Evolutionary conservation across 2,113 vertebrate species (phyloP), one percentile per base, ranked within the genome.

Genomic region (Cyprinodon brontotheroides): DNA sequence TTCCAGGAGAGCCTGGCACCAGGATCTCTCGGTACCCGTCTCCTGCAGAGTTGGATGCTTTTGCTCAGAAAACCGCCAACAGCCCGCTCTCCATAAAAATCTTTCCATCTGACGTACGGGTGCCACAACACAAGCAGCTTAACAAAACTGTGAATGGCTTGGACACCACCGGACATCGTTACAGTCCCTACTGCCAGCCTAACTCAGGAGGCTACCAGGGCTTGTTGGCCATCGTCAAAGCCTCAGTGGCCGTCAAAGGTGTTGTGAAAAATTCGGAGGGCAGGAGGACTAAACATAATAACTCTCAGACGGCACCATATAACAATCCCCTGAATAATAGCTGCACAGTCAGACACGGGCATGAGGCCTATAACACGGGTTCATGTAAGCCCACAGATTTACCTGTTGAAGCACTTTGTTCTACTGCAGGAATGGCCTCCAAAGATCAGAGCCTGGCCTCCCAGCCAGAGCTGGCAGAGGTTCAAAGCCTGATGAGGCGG

Each of bases 101-200:
- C 93, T 98, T 99, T 90, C 97, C 96, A 63, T 95, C 95, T 78
- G 97, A 97, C 81, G 93, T 99, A 81, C 96, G 97, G 15, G 98
- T 99, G 84, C 98, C 98, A 0, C 97, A 99, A 89, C 97, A 99
- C 93, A 99, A 98, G 90, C 97, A 98, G 92, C 95, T 99, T 47
- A 93, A 95, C 93, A 95, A 97, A 91, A 98, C 96, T 0, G 94
- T 99, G 83, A 99, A 99, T 0, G 97, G 98, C 83, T 95, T 98
- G 4, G 97, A 99, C 94, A 98, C 97, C 60, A 96, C 96, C 0
- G 96, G 96, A 77, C 96, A 95, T 50, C 91, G 94, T 80, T 97
- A 95, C 77, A 96, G 95, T 87, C 95, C 96, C 53, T 98, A 96
- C 85, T 93, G 95, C 0, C 91, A 93, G 36, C 89, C 94, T 47